Percentiles rank a stretch among this genome's conserved stretches.
phyloP scores from a whole-genome alignment of 2,113 vertebrate species.

The Numida meleagris region DNA sequence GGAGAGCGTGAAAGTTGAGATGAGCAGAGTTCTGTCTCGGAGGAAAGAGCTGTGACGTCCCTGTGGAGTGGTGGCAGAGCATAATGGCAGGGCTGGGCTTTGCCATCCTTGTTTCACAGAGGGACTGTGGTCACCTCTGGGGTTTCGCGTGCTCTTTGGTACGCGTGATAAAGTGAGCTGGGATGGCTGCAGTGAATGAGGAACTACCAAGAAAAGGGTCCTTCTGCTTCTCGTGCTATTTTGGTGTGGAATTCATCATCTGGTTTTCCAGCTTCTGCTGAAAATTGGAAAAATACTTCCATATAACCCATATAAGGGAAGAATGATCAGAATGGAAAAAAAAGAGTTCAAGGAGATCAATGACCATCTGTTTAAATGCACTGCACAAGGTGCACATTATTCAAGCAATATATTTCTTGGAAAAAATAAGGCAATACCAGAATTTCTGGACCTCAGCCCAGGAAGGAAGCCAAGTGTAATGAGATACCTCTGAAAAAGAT shows the following conservation, averaged over 20 bases:
- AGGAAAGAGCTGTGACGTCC: not conserved
- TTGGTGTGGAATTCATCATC: not conserved
- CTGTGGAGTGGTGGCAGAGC: not conserved
- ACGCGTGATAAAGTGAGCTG: not conserved
- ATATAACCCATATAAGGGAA: not conserved
- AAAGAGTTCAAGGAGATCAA: not conserved
- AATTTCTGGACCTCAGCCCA: slow-evolving; percentile 11
- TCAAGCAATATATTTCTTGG: not conserved
- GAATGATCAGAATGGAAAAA: not conserved
- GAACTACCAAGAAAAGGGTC: not conserved
- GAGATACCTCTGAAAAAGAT: slow-evolving; percentile 35
- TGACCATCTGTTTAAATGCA: not conserved
- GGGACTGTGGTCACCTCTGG: not conserved
- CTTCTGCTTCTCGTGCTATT: not conserved
- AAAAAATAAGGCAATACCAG: not conserved
- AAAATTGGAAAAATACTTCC: not conserved
- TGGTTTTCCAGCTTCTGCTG: not conserved
- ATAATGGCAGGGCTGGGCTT: not conserved
- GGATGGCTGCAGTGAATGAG: not conserved
- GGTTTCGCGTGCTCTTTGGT: not conserved
- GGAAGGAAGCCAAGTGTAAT: slow-evolving; percentile 25
- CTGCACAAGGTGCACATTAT: slow-evolving; percentile 25
- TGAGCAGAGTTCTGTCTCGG: not conserved
- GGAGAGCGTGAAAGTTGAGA: not conserved
- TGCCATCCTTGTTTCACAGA: not conserved